phyloP scores from a whole-genome alignment of 2,113 vertebrate species.

The Gymnorhina tibicen region DNA sequence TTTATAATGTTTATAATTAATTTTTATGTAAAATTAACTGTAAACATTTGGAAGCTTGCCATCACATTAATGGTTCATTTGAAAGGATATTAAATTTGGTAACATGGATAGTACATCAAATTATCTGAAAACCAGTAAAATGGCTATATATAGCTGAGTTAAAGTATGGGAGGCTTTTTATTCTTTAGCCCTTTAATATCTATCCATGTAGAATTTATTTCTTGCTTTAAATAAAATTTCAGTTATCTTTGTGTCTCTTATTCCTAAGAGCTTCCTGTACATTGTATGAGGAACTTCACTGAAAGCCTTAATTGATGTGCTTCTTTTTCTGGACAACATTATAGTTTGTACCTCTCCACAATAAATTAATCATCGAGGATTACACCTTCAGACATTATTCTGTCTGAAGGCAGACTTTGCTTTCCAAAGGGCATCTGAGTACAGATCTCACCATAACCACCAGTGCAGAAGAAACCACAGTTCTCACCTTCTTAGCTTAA shows the following conservation, averaged over 20 bases:
- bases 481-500: background rate
- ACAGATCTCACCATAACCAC: background rate
- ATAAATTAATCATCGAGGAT: background rate
- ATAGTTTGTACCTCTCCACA: background rate
- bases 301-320: background rate
- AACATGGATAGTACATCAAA: background rate
- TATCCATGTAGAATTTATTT: conserved; percentile 38
- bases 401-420: background rate
- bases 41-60: conserved; percentile 34
- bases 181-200: conserved; percentile 73
- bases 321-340: background rate
- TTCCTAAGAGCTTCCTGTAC: background rate
- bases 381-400: too few relatives aligned
- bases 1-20: conserved; percentile 34
- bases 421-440: background rate
- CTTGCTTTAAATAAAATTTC: conserved; percentile 37
- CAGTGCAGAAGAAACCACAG: background rate
- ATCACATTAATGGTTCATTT: background rate
- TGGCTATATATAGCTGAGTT: background rate
- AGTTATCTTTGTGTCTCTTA: conserved; percentile 4
- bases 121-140: conserved; percentile 16
- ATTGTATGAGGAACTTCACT: background rate
- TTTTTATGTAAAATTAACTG: conserved; percentile 11
- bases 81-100: conserved; percentile 3
- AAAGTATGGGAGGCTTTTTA: conserved; percentile 32